These are phyloP conservation scores for Pithys albifrons DNA, from an alignment of 2,113 vertebrate species.

Conservation along the genomic window DNA sequence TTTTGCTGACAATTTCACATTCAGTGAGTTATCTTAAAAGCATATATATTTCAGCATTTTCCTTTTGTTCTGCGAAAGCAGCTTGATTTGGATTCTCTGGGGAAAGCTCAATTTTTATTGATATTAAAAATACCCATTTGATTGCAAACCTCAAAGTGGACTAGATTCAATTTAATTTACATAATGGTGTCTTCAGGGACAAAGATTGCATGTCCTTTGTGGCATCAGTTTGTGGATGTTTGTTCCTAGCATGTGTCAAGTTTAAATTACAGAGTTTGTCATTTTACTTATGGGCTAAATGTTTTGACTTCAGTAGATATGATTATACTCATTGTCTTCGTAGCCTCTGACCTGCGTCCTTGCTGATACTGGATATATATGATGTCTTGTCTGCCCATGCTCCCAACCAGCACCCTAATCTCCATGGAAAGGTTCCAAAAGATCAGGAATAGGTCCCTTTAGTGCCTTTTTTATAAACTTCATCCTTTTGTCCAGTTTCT, in stretches of 20 bases:
- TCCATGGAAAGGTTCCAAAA: neutral
- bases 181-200: conserved; percentile 39
- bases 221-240: conserved; percentile 48
- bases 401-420: neutral
- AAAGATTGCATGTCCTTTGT: conserved; percentile 56
- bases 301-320: conserved; percentile 21
- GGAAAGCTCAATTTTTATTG: conserved; percentile 59
- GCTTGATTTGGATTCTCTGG: conserved; percentile 50
- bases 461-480: neutral
- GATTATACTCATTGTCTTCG: neutral
- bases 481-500: neutral
- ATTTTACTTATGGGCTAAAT: conserved; percentile 24
- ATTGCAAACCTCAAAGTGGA: conserved; percentile 44
- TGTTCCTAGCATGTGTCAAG: conserved; percentile 48
- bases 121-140: conserved; percentile 57
- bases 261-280: conserved; percentile 44
- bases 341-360: neutral
- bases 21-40: neutral
- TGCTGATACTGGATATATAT: neutral
- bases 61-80: conserved; percentile 37
- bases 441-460: neutral
- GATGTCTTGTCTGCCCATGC: neutral
- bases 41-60: conserved; percentile 16
- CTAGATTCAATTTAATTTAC: conserved; percentile 36
- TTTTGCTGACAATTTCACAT: conserved; percentile 38